Base-by-base conservation (phyloP, 2,797 vertebrate genomes). In the Typhlichthys subterraneus region DNA sequence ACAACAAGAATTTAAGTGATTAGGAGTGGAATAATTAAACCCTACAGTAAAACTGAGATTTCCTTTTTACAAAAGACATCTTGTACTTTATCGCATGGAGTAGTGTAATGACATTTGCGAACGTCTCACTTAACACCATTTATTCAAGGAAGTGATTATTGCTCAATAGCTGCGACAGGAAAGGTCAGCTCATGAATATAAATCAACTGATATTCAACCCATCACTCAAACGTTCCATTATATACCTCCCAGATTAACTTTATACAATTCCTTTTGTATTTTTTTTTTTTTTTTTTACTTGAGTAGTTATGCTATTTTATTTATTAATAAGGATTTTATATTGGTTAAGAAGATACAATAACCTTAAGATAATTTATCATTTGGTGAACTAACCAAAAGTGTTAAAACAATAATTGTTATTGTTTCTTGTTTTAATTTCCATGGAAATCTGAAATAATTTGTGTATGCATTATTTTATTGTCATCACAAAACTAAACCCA, bases 111-210 rank as follows among this genome's bases (percentile, higher is more conserved):
- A 72, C 70, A 70, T 69, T 67, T 77, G 61, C 23, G 45, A 58
- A 52, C 29, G 73, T 59, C 72, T 84, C 67, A 74, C 79, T 85
- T 79, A 77, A 65, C 71, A 48, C 63, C 23, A 57, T 82, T 80
- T 82, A 81, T 73, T 83, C 79, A 78, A 80, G 79, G 75, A 87
- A 79, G 75, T 77, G 58, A 83, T 81, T 77, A 79, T 79, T 84
- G 61, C 61, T 76, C 75, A 56, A 62, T 67, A 46, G 79, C 72
- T 59, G 72, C 82, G 65, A 63, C 48, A 67, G 69, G 63, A 73
- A 72, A 69, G 59, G 48, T 33, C 65, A 54, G 19, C 69, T 76
- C 71, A 75, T 70, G 67, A 70, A 64, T 70, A 70, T 53, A 19
- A 70, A 74, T 60, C 57, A 61, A 47, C 45, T 13, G 12, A 15